Evolutionary conservation across 1,140 invertebrate genomes (phyloP).

Genomic region (Bombus waltoni): DNA sequence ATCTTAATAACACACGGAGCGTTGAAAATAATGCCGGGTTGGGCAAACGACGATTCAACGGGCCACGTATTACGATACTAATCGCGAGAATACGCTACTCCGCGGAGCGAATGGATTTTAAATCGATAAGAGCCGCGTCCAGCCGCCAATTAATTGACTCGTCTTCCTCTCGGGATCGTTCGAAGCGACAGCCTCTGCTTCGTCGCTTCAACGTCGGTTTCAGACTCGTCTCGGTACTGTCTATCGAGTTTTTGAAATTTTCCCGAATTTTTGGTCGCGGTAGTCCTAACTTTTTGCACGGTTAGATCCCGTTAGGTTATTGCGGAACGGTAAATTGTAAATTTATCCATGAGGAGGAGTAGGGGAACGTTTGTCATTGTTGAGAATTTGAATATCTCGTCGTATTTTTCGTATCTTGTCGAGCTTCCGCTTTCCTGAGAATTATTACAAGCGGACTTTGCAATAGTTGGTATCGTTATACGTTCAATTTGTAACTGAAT

Average conservation of each 20-base stretch:
- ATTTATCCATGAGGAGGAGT: background rate
- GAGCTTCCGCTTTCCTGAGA: too few relatives aligned
- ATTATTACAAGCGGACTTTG: too few relatives aligned
- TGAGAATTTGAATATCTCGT: background rate
- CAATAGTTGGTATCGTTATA: too few relatives aligned
- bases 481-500: too few relatives aligned
- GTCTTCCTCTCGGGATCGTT: background rate
- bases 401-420: too few relatives aligned
- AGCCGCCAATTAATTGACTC: constrained; percentile 42
- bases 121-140: constrained; percentile 24
- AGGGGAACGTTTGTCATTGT: background rate
- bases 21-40: constrained; percentile 50
- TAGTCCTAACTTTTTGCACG: too few relatives aligned
- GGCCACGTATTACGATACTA: constrained; percentile 48
- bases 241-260: background rate
- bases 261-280: background rate
- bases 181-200: background rate
- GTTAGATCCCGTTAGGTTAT: too few relatives aligned
- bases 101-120: constrained; percentile 34
- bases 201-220: background rate
- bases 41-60: constrained; percentile 47
- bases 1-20: constrained; percentile 55
- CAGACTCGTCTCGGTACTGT: background rate
- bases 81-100: constrained; percentile 47
- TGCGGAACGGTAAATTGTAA: too few relatives aligned